Base-by-base conservation (phyloP, 2,888 invertebrate genomes). In the Ophioninae sp. region DNA sequence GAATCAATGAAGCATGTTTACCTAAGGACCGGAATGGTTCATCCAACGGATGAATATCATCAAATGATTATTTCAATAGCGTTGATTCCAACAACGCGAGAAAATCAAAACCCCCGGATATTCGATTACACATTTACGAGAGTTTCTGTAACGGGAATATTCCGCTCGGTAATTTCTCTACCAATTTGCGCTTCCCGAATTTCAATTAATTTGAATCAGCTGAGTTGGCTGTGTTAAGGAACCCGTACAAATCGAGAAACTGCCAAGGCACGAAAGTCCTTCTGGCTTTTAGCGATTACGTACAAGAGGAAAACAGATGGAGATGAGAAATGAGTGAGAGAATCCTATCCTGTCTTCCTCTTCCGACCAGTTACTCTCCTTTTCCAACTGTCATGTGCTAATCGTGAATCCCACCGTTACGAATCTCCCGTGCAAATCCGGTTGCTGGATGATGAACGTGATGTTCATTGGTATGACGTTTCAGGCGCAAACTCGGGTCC, bases 241-340 rank as follows among this genome's bases (percentile, higher is more conserved):
- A 74, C 59, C 13, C 57, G 57, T 62, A 57, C 44, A 57, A 65
- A 65, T 7, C 21, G 50, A 59, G 50, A 57, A 72, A 81, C 65
- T 59, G 76, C 59, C 57, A 64, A 30, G 62, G 62, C 30, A 30
- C 23, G 21, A 39, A 69, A 78, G 73, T 72, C 59, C 72, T 82
- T 78, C 78, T 68, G 82, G 82, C 78, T 82, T 78, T 74, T 74
- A 82, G 73, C 62, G 73, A 78, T 82, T 68, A 57, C 73, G 68
- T 30, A 44, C 68, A 37, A 41, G 13, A 65, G 64, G 56, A 41
- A 82, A 62, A 13, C 6, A 50, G 50, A 50, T 50, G 17, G 50
- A 50, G 50, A 6, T 10, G 13, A 13, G 3, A 13, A 41, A 10
- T 8, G 50, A 13, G 13, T 5, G 50, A 10, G 10, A 10, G 44